Percentiles rank a stretch among this genome's conserved stretches.
Evolutionary conservation across 2,797 vertebrate genomes (phyloP).

Genomic region (Morelia viridis): DNA sequence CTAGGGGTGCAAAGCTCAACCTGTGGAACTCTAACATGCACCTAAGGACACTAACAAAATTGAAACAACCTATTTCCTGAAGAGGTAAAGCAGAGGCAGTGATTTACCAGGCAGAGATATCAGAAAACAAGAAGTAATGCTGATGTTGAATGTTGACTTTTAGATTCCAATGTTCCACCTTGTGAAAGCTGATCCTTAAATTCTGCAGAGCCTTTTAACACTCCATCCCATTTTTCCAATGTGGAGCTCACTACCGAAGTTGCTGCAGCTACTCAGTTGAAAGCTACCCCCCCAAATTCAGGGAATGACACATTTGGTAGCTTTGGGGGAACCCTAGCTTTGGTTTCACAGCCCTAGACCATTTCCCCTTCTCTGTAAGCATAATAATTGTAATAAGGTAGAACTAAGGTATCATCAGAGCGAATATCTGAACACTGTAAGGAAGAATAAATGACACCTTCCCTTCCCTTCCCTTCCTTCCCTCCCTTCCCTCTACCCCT

Average conservation of each 20-base stretch:
- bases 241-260: neutral
- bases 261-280: neutral
- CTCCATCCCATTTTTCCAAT: neutral
- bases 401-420: neutral
- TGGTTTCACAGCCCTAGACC: neutral
- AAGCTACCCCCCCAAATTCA: neutral
- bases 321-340: neutral
- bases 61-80: neutral
- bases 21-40: neutral
- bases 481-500: no score
- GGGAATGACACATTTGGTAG: neutral
- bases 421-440: neutral
- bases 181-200: neutral
- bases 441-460: neutral
- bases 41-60: neutral
- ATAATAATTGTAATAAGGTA: neutral
- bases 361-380: neutral
- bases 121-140: neutral
- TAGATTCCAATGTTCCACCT: neutral
- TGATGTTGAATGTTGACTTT: neutral
- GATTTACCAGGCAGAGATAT: neutral
- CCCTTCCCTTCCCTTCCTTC: neutral
- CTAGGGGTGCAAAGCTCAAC: neutral
- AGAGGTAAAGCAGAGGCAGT: neutral
- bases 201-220: neutral